Base-by-base conservation (phyloP, 2,797 vertebrate genomes). In the Dicrostonyx torquatus region DNA sequence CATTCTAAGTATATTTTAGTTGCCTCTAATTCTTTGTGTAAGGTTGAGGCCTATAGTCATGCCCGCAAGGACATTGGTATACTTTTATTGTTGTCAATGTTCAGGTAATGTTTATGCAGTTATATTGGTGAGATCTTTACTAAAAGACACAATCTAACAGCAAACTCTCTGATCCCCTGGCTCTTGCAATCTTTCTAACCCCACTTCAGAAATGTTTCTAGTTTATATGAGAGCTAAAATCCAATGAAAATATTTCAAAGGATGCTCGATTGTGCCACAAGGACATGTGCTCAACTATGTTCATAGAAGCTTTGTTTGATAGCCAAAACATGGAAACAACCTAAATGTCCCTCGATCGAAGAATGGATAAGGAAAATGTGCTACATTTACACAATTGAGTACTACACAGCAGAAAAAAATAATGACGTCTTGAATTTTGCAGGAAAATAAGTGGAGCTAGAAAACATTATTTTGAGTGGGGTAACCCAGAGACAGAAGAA, bases 51-150 rank as follows among this genome's bases (percentile, higher is more conserved):
- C 34, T 68, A 9, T 20, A 24, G 31, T 84, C 43, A 66, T 84
- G 3, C 31, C 3, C 3, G 0, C 17, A 15, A 24, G 0, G 0
- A 50, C 43, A n/a, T n/a, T 24, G 12, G 20, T 22, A n/a, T 50
- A 45, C 12, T 22, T 84, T 15, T 85, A 48, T n/a, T 50, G 18
- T 26, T 22, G 3, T 43, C 12, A 24, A n/a, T n/a, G 1, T 15
- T 50, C 12, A 0, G 5, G 31, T 48, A 18, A 24, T 68, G 8
- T 14, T 15, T 50, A 17, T 68, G 31, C 12, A n/a, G 18, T 68
- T 50, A 50, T n/a, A 26, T 15, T 50, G 34, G 43, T 50, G 31
- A 50, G 26, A n/a, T 31, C 24, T 68, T n/a, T 68, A 15, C 31
- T 48, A 50, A 22, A 20, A 68, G 20, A 68, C 7, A 14, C 18